These are phyloP conservation scores for Poeciliopsis turrubarensis DNA, from an alignment of 2,113 vertebrate genomes.

Conservation along the genomic window DNA sequence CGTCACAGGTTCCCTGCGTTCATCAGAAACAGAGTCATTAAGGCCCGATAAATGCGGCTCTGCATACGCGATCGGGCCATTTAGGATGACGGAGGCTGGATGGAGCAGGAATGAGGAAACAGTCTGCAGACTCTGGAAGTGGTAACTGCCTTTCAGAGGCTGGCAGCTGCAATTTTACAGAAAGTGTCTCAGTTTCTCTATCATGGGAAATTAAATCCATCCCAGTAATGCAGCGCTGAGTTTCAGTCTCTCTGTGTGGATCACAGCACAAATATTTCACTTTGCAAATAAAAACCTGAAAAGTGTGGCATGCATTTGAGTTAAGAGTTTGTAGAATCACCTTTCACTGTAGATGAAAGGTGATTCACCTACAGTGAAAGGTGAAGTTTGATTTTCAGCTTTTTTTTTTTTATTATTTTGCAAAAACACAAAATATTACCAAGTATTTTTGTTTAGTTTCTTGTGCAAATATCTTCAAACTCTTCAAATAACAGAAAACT, in stretches of 20 bases:
- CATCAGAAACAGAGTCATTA: slow-evolving; percentile 4
- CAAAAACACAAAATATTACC: too few species aligned
- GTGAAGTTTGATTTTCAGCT: too few species aligned
- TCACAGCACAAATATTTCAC: not conserved
- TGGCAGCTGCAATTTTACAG: slow-evolving; percentile 13
- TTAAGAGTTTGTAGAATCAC: too few species aligned
- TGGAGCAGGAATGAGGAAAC: slow-evolving; percentile 12
- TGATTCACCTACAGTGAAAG: too few species aligned
- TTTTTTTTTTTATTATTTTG: too few species aligned
- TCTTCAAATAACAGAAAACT: too few species aligned
- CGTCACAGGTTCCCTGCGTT: slow-evolving; percentile 11
- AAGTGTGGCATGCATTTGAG: too few species aligned
- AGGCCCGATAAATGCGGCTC: slow-evolving; percentile 12
- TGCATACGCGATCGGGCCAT: slow-evolving; percentile 19
- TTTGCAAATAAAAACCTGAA: too few species aligned
- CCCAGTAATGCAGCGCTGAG: slow-evolving; percentile 1
- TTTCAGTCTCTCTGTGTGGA: not conserved
- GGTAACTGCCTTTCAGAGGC: slow-evolving; percentile 31
- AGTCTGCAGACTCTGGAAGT: slow-evolving; percentile 5
- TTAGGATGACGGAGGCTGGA: slow-evolving; percentile 48
- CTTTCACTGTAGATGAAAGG: too few species aligned
- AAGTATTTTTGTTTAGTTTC: too few species aligned
- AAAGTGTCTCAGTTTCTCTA: slow-evolving; percentile 18
- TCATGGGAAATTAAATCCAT: slow-evolving; percentile 49
- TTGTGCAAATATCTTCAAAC: too few species aligned